phyloP scores from a whole-genome alignment of 92 coral and sea anemone species.

The Nematostella vectensis region DNA sequence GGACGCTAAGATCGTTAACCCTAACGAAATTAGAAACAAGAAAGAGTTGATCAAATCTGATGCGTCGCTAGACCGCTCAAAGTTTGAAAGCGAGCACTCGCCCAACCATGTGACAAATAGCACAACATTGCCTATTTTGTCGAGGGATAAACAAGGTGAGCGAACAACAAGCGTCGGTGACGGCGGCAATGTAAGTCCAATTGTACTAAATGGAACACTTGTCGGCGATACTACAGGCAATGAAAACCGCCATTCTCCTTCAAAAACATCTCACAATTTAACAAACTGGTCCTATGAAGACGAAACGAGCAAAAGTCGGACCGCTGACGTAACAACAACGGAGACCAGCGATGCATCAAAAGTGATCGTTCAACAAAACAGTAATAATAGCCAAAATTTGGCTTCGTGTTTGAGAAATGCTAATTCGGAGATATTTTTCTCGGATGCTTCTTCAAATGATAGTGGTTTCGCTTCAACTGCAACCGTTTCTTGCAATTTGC shows the following conservation, averaged over 20 bases:
- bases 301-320: not conserved
- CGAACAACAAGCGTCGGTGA: not conserved
- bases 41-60: slow-evolving; percentile 8
- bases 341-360: not conserved
- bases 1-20: not conserved
- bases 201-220: slow-evolving; percentile 9
- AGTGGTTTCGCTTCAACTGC: slow-evolving; percentile 73
- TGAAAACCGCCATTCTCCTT: slow-evolving; percentile 7
- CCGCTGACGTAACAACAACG: not conserved
- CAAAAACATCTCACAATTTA: slow-evolving; percentile 1
- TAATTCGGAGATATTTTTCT: slow-evolving; percentile 43
- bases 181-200: slow-evolving; percentile 2
- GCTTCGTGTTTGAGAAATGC: slow-evolving; percentile 31
- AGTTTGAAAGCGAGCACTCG: slow-evolving; percentile 1
- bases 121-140: slow-evolving; percentile 37
- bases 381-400: slow-evolving; percentile 7
- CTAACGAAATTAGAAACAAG: slow-evolving; percentile 11
- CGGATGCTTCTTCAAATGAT: slow-evolving; percentile 75
- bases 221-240: not conserved
- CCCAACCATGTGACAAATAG: slow-evolving; percentile 35
- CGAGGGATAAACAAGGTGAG: slow-evolving; percentile 14
- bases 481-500: slow-evolving; percentile 16
- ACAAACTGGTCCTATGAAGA: not conserved
- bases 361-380: too few species aligned
- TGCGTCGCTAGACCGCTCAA: slow-evolving; percentile 7